phyloP scores from a whole-genome alignment of 2,797 vertebrate species.

The Clarias laeviceps region DNA sequence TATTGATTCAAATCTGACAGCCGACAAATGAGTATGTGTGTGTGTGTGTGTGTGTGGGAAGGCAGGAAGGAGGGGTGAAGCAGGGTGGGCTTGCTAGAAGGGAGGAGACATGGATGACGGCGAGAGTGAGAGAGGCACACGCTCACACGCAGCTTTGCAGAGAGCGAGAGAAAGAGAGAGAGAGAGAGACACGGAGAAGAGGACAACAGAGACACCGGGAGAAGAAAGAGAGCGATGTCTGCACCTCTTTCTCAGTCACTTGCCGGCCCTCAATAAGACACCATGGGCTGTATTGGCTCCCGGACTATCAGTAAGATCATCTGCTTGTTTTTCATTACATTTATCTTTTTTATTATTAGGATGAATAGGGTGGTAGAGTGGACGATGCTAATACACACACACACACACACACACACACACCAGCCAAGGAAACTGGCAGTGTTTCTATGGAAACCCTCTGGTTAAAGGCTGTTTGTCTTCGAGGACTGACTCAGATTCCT shows the following conservation, averaged over 20 bases:
- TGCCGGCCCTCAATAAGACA: constrained; percentile 70
- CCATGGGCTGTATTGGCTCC: constrained; percentile 82
- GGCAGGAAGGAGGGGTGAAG: not conserved
- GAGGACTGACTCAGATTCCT: constrained; percentile 38
- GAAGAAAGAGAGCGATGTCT: constrained; percentile 63
- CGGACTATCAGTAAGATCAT: constrained; percentile 77
- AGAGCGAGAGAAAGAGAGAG: constrained; percentile 20
- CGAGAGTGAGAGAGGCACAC: constrained; percentile 47
- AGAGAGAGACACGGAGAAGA: constrained; percentile 43
- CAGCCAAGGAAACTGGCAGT: constrained; percentile 31
- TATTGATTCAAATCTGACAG: constrained; percentile 52
- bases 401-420: constrained; percentile 1
- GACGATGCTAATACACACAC: constrained; percentile 31
- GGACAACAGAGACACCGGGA: constrained; percentile 43
- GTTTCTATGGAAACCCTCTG: constrained; percentile 64
- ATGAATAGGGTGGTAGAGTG: constrained; percentile 43
- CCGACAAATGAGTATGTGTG: constrained; percentile 59
- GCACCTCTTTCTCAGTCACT: constrained; percentile 68
- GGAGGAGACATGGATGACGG: constrained; percentile 47
- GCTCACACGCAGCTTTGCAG: constrained; percentile 41
- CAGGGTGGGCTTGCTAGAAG: constrained; percentile 30
- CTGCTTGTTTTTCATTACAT: constrained; percentile 30
- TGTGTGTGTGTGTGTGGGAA: constrained; percentile 15
- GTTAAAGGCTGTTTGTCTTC: constrained; percentile 47
- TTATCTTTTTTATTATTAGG: constrained; percentile 22